A percentile compares a stretch with the other conserved stretches of the same genome.
Evolutionary conservation across 2,113 vertebrate genomes (phyloP).

Genomic region (Eubucco bourcierii): DNA sequence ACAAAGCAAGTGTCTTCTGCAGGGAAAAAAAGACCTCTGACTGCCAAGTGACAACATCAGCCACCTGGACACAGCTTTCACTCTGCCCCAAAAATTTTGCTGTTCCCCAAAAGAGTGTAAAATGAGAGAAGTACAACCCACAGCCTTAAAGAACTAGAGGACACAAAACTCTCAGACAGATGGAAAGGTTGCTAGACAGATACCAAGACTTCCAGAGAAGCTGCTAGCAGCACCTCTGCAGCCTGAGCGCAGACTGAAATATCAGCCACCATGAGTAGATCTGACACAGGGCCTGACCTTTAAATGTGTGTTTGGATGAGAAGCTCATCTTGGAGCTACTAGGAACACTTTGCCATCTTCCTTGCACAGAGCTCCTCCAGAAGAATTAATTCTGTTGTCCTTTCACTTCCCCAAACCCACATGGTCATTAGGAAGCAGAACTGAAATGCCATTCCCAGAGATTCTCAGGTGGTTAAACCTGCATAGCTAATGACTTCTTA

Average conservation of each 20-base stretch:
- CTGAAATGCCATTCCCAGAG: constrained; percentile 27
- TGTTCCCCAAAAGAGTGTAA: background rate
- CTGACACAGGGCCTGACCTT: background rate
- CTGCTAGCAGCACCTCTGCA: background rate
- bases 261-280: background rate
- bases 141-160: background rate
- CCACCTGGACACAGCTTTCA: background rate
- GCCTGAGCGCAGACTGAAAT: background rate
- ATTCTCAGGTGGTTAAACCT: constrained; percentile 58
- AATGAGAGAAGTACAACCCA: background rate
- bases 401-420: constrained; percentile 10
- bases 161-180: background rate
- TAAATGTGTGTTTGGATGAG: background rate
- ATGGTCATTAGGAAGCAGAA: constrained; percentile 28
- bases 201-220: fast-evolving
- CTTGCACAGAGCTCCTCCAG: background rate
- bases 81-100: background rate
- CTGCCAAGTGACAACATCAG: background rate
- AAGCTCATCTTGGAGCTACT: background rate
- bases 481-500: constrained; percentile 49
- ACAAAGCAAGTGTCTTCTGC: background rate
- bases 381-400: constrained; percentile 26
- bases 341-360: background rate
- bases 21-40: background rate
- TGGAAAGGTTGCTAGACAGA: background rate